These are phyloP conservation scores for Psilanteris sp. DNA, from an alignment of 1,140 invertebrate species.

Conservation along the genomic window DNA sequence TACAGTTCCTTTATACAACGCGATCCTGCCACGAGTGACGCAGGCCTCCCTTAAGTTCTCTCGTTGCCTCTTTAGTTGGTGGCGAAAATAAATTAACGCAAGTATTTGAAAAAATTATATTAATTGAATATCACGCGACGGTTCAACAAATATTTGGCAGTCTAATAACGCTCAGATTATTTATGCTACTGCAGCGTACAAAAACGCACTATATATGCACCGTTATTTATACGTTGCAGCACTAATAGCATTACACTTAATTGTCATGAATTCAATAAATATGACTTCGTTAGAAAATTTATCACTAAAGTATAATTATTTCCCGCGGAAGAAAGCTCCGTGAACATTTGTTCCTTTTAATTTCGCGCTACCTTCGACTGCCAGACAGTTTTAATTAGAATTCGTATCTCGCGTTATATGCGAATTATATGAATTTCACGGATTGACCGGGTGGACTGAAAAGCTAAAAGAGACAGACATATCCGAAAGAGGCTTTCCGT, in stretches of 20 bases:
- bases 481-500: conserved; percentile 61
- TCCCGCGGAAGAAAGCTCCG: conserved; percentile 14
- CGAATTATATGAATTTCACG: conserved; percentile 64
- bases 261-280: conserved; percentile 19
- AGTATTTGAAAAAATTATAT: conserved; percentile 77
- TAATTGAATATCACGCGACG: conserved; percentile 74
- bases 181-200: no score
- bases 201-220: no score
- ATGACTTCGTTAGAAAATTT: conserved; percentile 33
- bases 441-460: conserved; percentile 63
- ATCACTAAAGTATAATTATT: conserved; percentile 37
- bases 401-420: conserved; percentile 59
- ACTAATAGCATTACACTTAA: background rate
- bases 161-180: no score
- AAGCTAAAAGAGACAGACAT: conserved; percentile 61
- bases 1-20: conserved; percentile 71
- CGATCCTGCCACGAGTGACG: conserved; percentile 64
- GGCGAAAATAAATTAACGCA: conserved; percentile 74
- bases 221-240: no score
- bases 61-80: conserved; percentile 55
- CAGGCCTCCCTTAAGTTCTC: conserved; percentile 66
- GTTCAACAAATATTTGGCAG: no score
- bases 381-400: conserved; percentile 63
- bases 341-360: conserved; percentile 38
- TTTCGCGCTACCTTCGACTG: conserved; percentile 39